Base-by-base conservation (phyloP, 2,113 vertebrate species). In the Columbina picui region DNA sequence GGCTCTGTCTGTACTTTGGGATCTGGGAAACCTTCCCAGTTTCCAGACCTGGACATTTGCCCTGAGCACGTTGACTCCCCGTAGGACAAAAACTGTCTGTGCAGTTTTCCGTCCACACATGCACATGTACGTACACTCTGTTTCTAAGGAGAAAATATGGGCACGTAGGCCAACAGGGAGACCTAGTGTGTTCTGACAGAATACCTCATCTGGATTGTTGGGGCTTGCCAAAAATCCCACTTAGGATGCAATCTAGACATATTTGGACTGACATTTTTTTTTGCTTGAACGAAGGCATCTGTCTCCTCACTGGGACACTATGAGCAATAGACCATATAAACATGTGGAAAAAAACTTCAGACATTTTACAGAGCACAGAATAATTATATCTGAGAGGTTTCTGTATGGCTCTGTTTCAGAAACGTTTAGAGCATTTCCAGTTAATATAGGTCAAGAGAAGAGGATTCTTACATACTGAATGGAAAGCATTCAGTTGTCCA, bases 11-110 rank as follows among this genome's bases (percentile, higher is more conserved):
- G 90, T 93, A 93, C 88, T 96, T 92, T 25, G n/a, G 84, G 81
- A 96, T 93, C 95, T 82, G 87, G 90, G 92, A 96, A 96, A 41
- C 12, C 9, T 93, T 96, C 94, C 94, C 83, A 92, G 88, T 97
- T 95, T 97, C 90, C 94, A 92, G 71, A 80, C 75, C 83, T 94
- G 94, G 95, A 83, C 23, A 41, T 6, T 85, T 90, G 84, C 85
- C 87, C 90, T 82, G 41, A 85, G 88, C 76, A 88, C 2, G 13
- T 45, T 86, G 82, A 87, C 71, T 94, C 82, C 67, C 88, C 83
- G 63, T 77, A 88, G 85, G 79, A 92, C 55, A 80, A 88, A 95
- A 74, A 85, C 78, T 73, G 47, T 27, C 78, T 77, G 70, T 80
- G 59, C 50, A 85, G 34, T 93, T 95, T 96, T 94, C 90, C 45